These are phyloP conservation scores for Argynnis bischoffii DNA, from an alignment of 2,888 invertebrate species.

Conservation along the genomic window DNA sequence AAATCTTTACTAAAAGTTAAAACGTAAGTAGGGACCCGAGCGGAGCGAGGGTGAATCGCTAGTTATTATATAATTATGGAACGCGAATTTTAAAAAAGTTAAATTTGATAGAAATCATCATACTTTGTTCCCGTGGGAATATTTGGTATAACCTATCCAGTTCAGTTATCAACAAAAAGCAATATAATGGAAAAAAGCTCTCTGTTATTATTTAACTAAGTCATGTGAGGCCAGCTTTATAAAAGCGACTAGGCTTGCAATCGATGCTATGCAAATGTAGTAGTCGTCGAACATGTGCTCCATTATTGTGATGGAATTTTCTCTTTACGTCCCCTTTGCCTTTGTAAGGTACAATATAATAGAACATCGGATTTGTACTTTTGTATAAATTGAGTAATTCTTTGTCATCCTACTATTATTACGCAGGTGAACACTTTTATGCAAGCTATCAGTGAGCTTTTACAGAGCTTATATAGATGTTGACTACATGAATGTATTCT, in stretches of 20 bases:
- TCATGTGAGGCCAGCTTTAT: conserved; percentile 14
- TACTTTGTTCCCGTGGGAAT: too few species aligned
- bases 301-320: conserved; percentile 36
- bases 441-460: not conserved
- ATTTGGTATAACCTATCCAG: too few species aligned
- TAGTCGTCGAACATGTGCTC: conserved; percentile 38
- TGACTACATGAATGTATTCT: too few species aligned
- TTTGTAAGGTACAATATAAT: conserved; percentile 11
- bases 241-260: conserved; percentile 21
- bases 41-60: too few species aligned
- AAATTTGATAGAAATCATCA: too few species aligned
- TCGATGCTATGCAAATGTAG: conserved; percentile 45
- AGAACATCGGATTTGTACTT: conserved; percentile 1
- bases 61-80: too few species aligned
- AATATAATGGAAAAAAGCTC: not conserved
- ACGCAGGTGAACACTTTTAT: not conserved
- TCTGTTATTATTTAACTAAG: conserved; percentile 1
- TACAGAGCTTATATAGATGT: too few species aligned
- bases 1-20: too few species aligned
- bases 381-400: conserved; percentile 13
- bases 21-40: too few species aligned
- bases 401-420: not conserved
- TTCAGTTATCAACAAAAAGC: too few species aligned
- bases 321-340: conserved; percentile 23
- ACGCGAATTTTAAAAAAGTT: too few species aligned